Conservation (phyloP, 2,113 vertebrate genomes). For the Leptobrachium leishanense region DNA sequence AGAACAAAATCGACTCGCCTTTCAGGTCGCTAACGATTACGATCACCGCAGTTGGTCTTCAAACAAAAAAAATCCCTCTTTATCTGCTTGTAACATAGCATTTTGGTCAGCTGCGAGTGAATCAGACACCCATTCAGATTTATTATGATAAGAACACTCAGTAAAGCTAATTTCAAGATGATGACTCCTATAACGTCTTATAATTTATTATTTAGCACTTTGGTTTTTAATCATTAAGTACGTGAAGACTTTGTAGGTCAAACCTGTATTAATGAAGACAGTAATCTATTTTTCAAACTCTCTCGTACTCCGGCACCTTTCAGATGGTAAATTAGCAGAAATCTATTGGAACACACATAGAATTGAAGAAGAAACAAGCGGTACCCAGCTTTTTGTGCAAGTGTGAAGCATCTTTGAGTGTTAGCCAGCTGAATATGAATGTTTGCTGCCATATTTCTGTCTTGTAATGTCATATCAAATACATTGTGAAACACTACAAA, state of each 20-base stretch:
- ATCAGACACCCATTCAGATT: slow-evolving; percentile 81
- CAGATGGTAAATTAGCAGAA: slow-evolving; percentile 80
- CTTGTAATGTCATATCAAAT: too few relatives aligned
- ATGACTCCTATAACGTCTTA: slow-evolving; percentile 86
- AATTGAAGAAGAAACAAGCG: slow-evolving; percentile 63
- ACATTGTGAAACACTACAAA: too few relatives aligned
- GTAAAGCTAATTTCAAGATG: slow-evolving; percentile 85
- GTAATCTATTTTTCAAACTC: slow-evolving; percentile 83
- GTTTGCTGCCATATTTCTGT: too few relatives aligned
- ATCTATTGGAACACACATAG: slow-evolving; percentile 77
- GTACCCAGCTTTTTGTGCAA: background rate
- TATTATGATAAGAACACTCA: slow-evolving; percentile 86
- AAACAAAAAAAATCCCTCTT: slow-evolving; percentile 69
- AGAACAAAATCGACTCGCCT: slow-evolving; percentile 52
- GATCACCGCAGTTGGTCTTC: slow-evolving; percentile 76
- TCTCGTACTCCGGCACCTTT: slow-evolving; percentile 75
- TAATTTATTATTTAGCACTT: slow-evolving; percentile 90
- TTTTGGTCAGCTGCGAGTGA: slow-evolving; percentile 83
- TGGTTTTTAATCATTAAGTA: slow-evolving; percentile 83
- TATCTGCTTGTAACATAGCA: slow-evolving; percentile 76
- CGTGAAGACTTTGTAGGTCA: slow-evolving; percentile 87
- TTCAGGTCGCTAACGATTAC: slow-evolving; percentile 74
- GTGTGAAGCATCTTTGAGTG: too few relatives aligned
- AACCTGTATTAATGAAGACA: slow-evolving; percentile 84
- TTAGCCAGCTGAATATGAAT: too few relatives aligned